Evolutionary conservation across 1,140 invertebrate species (phyloP).

Genomic region (Atta cephalotes): DNA sequence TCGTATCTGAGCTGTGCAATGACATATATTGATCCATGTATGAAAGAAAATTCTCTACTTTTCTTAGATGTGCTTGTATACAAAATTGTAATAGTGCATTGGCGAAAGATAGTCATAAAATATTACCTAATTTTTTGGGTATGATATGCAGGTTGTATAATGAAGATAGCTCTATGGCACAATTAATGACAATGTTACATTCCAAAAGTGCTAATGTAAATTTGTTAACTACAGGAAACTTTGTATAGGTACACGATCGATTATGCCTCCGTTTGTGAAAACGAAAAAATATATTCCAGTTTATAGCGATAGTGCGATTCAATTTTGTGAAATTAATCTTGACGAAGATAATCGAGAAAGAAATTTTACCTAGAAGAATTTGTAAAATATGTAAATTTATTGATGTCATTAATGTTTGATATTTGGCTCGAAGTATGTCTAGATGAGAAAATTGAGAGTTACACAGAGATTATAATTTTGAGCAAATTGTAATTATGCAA

Average conservation of each 20-base stretch:
- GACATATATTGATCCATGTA: constrained; percentile 93
- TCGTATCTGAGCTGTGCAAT: constrained; percentile 94
- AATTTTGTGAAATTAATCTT: constrained; percentile 73
- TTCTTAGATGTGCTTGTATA: constrained; percentile 90
- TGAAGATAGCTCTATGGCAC: constrained; percentile 88
- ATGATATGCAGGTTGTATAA: constrained; percentile 91
- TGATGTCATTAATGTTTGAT: constrained; percentile 91
- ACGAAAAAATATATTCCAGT: constrained; percentile 69
- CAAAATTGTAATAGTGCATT: constrained; percentile 88
- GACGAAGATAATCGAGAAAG: constrained; percentile 58
- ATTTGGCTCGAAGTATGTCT: constrained; percentile 91
- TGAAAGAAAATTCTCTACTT: constrained; percentile 93
- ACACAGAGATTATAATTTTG: constrained; percentile 83
- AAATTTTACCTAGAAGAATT: constrained; percentile 72
- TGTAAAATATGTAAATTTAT: constrained; percentile 87
- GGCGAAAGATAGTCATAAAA: constrained; percentile 88
- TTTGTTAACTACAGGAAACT: constrained; percentile 78
- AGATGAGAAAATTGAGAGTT: constrained; percentile 76
- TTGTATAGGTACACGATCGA: not conserved
- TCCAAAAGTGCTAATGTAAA: constrained; percentile 90
- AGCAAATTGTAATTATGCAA: constrained; percentile 67
- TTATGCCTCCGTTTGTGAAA: not conserved
- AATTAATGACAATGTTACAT: constrained; percentile 88
- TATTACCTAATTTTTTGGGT: constrained; percentile 89
- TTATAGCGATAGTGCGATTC: constrained; percentile 68